Base-by-base conservation (phyloP, 1,140 invertebrate genomes). In the Drosophila rufa region DNA sequence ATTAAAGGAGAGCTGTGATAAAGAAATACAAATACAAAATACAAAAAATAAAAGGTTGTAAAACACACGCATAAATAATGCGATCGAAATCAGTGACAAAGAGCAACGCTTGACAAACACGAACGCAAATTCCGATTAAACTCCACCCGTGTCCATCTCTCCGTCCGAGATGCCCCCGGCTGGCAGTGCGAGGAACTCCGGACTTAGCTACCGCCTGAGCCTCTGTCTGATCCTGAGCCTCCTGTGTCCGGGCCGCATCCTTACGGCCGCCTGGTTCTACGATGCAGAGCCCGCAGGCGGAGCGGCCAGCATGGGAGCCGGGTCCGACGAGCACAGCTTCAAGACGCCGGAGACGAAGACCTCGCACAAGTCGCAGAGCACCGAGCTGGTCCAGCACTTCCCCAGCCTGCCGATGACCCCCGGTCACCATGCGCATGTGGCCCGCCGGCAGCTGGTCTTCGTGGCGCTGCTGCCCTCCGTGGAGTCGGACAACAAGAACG, bases 401-500 rank as follows among this genome's bases (percentile, higher is more conserved):
- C 64, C 65, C 53, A 87, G 77, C 50, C 22, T 45, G 4, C 42
- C 58, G 4, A 47, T 36, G 25, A 53, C 19, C n/a, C 47, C 60
- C 6, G 55, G 58, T 38, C 84, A 62, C 14, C 55, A 65, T 67
- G 58, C 45, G 0, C 67, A 59, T 38, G 11, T 43, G 30, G 59
- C 70, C 40, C 76, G 75, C 0, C 81, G 67, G 2, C 82, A 92
- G 43, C 47, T 92, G 46, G 78, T 92, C 4, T 91, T 92, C 14
- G 73, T 87, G 42, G 92, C 85, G 0, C 55, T 92, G 36, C 60
- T 92, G 46, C 91, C 92, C 0, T 75, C 68, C 0, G 78, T 81
- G 46, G 90, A 92, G 55, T 75, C 80, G 48, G 89, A 91, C n/a
- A 91, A 91, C 58, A 91, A 91, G 42, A 92, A 92, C 56, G 92